Percentiles rank a stretch among this genome's conserved stretches.
These are phyloP conservation scores for Tinamus guttatus DNA, from an alignment of 2,113 vertebrate genomes.

Conservation along the genomic window DNA sequence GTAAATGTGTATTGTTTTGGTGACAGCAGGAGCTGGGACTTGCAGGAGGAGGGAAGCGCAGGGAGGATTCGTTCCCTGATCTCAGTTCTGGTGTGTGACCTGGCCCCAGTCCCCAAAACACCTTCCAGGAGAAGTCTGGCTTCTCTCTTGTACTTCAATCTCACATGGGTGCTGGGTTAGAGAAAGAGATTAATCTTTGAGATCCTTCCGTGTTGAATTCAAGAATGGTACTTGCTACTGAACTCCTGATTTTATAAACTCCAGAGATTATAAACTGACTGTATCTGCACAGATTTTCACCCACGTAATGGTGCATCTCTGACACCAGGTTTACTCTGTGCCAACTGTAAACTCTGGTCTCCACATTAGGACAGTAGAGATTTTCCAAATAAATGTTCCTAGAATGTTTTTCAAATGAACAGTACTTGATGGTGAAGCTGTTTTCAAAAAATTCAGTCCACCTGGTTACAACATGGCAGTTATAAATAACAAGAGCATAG, in stretches of 20 bases:
- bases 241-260: not conserved
- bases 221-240: not conserved
- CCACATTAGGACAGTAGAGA: not conserved
- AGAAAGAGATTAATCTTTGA: not conserved
- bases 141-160: not conserved
- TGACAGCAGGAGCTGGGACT: not conserved
- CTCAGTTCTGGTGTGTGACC: not conserved
- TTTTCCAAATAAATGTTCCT: not conserved
- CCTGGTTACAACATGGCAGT: not conserved
- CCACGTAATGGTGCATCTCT: not conserved
- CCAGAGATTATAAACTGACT: not conserved
- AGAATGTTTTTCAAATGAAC: not conserved
- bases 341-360: not conserved
- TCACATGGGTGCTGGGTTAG: accelerated
- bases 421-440: not conserved
- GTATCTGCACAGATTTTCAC: not conserved
- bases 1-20: not conserved
- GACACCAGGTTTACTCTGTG: not conserved
- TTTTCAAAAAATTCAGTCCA: not conserved
- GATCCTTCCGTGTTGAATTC: not conserved
- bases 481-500: not conserved
- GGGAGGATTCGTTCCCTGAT: not conserved
- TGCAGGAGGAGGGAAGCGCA: not conserved
- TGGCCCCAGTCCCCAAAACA: accelerated
- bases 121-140: not conserved